These are phyloP conservation scores for Meiosimyza decipiens DNA, from an alignment of 2,888 invertebrate genomes.

Conservation along the genomic window DNA sequence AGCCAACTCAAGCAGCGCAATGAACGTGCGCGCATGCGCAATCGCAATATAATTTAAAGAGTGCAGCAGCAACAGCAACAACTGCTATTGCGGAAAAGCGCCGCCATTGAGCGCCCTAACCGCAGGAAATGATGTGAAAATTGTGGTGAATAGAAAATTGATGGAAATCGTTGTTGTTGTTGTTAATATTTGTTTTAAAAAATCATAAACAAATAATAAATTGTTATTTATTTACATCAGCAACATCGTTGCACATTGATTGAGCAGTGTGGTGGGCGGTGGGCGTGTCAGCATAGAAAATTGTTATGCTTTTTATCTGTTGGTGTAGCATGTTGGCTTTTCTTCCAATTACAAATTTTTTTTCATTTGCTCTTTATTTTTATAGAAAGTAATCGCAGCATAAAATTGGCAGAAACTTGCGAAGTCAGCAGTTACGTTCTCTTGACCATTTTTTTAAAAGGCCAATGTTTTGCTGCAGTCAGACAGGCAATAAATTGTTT, in stretches of 20 bases:
- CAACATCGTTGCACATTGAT: conserved; percentile 30
- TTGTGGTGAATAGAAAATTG: conserved; percentile 47
- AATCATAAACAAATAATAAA: conserved; percentile 61
- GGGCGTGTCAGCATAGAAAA: background rate
- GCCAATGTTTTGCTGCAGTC: too few species aligned
- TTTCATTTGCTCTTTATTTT: background rate
- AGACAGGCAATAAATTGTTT: conserved; percentile 30
- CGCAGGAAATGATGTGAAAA: conserved; percentile 60
- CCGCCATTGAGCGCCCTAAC: conserved; percentile 26
- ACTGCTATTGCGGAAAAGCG: background rate
- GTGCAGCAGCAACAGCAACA: conserved; percentile 6
- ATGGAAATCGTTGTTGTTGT: conserved; percentile 38
- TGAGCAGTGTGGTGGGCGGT: conserved; percentile 30
- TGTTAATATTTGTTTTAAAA: conserved; percentile 56
- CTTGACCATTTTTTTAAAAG: too few species aligned
- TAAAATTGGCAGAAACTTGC: background rate
- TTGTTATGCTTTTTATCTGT: background rate
- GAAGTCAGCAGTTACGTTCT: background rate
- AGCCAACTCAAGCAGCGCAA: background rate
- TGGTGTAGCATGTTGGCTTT: background rate
- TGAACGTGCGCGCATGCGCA: conserved; percentile 44
- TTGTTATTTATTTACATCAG: conserved; percentile 59
- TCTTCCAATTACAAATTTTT: background rate
- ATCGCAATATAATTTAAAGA: conserved; percentile 56
- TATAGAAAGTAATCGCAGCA: conserved; percentile 2